Conservation (phyloP, 2,113 vertebrate species). For the Theristicus caerulescens region DNA sequence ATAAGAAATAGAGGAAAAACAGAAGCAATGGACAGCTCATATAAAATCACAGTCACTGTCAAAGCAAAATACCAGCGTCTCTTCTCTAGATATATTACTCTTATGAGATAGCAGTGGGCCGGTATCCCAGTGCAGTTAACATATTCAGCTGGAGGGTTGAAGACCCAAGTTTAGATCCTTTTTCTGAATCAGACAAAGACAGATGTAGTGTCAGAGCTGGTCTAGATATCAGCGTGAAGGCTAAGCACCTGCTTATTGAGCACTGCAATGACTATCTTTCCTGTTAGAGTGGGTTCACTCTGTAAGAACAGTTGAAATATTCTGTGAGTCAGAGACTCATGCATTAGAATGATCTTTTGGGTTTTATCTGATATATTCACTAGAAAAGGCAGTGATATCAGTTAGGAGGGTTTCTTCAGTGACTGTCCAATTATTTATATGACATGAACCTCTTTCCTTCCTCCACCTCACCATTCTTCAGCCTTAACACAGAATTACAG, state of each 20-base stretch:
- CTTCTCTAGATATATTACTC: neutral
- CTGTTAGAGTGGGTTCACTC: neutral
- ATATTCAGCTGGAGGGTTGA: neutral
- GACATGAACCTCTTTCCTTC: neutral
- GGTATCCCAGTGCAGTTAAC: neutral
- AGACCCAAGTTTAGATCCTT: neutral
- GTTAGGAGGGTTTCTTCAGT: neutral
- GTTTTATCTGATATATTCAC: neutral
- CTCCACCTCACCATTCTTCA: neutral
- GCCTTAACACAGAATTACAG: neutral
- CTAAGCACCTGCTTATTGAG: neutral
- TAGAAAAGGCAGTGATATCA: neutral
- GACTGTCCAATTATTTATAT: neutral
- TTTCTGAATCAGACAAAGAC: neutral
- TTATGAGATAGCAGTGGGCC: neutral
- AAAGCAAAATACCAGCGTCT: neutral
- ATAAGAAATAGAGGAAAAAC: neutral
- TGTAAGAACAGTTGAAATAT: neutral
- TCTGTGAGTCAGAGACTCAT: neutral
- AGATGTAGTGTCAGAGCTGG: neutral
- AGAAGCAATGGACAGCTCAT: slow-evolving; percentile 3
- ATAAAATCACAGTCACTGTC: slow-evolving; percentile 18
- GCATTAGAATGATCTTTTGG: neutral
- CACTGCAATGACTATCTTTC: neutral
- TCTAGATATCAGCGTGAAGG: neutral